phyloP scores from a whole-genome alignment of 2,888 invertebrate genomes.

The Rhopalosiphum nymphaeae region DNA sequence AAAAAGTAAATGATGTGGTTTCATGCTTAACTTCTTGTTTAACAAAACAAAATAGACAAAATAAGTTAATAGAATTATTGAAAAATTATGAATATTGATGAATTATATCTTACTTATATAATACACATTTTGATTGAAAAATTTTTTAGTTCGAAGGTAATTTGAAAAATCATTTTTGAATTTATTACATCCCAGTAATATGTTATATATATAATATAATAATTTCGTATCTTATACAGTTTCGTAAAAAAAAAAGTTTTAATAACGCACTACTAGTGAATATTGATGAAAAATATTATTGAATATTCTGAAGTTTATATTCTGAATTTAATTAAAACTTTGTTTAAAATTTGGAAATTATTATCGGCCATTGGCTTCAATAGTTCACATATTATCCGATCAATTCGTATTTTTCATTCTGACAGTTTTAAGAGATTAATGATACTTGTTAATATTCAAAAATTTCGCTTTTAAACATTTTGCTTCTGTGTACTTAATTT shows the following conservation, averaged over 20 bases:
- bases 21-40: not conserved
- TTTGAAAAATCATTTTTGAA: not conserved
- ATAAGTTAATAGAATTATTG: not conserved
- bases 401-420: constrained; percentile 21
- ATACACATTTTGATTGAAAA: not conserved
- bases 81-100: not conserved
- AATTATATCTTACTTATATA: not conserved
- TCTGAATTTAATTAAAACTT: too few species aligned
- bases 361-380: not conserved
- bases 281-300: not conserved
- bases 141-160: not conserved
- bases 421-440: constrained; percentile 54
- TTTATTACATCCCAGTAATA: not conserved
- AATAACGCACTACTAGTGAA: not conserved
- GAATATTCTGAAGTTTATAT: too few species aligned
- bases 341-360: not conserved
- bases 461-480: constrained; percentile 7
- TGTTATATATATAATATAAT: not conserved
- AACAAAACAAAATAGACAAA: not conserved
- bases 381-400: not conserved
- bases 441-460: constrained; percentile 40
- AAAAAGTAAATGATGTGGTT: not conserved
- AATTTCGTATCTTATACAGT: not conserved
- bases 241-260: not conserved
- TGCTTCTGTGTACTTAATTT: constrained; percentile 23